phyloP scores from a whole-genome alignment of 2,113 vertebrate genomes.

The Alosa alosa region DNA sequence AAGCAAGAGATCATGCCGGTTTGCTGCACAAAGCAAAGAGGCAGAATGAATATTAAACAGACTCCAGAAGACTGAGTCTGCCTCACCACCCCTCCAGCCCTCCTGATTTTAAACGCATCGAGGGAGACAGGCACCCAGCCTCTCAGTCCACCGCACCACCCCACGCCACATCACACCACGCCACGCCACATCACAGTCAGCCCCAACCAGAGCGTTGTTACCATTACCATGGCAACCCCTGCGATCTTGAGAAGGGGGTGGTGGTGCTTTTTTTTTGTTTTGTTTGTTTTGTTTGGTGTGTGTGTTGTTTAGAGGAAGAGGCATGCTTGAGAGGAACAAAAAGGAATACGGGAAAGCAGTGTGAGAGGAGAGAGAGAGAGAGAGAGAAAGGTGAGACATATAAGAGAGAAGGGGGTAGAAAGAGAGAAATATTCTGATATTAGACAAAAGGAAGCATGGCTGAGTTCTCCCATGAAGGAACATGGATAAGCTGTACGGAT shows the following conservation, averaged over 20 bases:
- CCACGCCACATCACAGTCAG: neutral
- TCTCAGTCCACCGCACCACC: neutral
- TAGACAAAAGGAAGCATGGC: constrained; percentile 27
- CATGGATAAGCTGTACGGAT: neutral
- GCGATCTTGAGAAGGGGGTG: neutral
- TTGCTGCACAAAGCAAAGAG: neutral
- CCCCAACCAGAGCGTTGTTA: neutral
- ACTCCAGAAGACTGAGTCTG: neutral
- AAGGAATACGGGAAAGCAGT: neutral
- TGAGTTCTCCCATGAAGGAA: neutral
- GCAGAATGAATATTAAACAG: constrained; percentile 10
- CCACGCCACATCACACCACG: neutral
- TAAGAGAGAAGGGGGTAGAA: neutral
- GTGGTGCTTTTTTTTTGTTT: neutral
- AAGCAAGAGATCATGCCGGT: neutral
- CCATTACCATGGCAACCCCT: neutral
- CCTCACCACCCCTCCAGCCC: neutral
- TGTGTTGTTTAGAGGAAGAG: neutral
- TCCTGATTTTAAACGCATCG: neutral
- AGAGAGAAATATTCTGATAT: constrained; percentile 16
- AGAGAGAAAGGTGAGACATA: neutral
- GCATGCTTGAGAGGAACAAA: neutral
- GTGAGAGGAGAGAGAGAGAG: neutral
- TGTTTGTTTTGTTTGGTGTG: neutral
- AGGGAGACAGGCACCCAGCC: neutral